Evolutionary conservation across 92 coral and sea anemone species (phyloP).

Genomic region (Zoanthus sansibaricus): DNA sequence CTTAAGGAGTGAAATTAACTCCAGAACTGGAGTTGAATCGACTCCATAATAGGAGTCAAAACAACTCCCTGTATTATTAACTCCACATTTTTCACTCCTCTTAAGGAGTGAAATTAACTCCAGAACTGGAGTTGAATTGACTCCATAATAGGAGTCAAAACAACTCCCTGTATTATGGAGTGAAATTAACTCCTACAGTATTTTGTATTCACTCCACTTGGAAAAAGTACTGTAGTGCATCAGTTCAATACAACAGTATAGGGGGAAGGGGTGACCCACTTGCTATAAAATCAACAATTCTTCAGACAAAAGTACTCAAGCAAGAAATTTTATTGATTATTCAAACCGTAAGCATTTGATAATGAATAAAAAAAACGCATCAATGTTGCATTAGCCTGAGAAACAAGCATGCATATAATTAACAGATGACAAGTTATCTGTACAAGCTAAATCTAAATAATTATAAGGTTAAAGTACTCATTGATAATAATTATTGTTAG

Average conservation of each 20-base stretch:
- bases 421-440: too few species aligned
- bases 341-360: not conserved
- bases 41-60: not conserved
- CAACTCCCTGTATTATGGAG: too few species aligned
- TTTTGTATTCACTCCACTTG: conserved; percentile 10
- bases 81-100: conserved; percentile 13
- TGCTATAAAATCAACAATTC: not conserved
- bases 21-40: conserved; percentile 8
- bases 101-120: conserved; percentile 13
- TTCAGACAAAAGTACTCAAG: conserved; percentile 12
- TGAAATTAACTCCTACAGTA: too few species aligned
- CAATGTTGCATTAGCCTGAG: not conserved
- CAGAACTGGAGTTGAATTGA: conserved; percentile 10
- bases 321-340: not conserved
- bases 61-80: too few species aligned
- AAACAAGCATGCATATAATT: not conserved
- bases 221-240: not conserved
- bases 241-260: not conserved
- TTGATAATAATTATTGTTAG: too few species aligned
- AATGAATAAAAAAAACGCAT: not conserved
- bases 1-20: conserved; percentile 15
- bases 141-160: not conserved
- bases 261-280: not conserved
- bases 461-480: conserved; percentile 1
- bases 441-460: too few species aligned